A percentile compares a stretch with the other conserved stretches of the same genome.
phyloP scores from a whole-genome alignment of 2,113 vertebrate genomes.

The Hemiscyllium ocellatum region DNA sequence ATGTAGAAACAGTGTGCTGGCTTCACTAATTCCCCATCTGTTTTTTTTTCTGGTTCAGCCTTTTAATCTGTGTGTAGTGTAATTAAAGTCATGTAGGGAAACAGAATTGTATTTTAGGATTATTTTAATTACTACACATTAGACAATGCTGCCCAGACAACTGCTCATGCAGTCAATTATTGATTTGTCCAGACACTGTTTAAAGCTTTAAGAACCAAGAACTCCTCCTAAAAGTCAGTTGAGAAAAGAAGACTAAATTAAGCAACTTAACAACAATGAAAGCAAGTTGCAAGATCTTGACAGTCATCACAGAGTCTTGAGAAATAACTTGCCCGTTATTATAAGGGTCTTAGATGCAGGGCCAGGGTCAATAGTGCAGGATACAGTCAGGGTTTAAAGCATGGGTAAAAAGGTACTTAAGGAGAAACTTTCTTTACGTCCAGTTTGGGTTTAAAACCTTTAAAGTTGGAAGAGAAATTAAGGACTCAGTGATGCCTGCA shows the following conservation, averaged over 20 bases:
- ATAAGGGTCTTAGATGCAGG: background rate
- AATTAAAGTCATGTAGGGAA: conserved; percentile 4
- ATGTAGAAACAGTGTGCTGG: background rate
- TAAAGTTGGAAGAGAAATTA: background rate
- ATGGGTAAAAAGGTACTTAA: background rate
- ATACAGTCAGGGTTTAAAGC: background rate
- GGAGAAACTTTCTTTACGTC: background rate
- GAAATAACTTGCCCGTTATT: background rate
- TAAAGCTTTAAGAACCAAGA: background rate
- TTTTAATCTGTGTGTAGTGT: background rate
- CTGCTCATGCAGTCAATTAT: background rate
- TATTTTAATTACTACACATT: conserved; percentile 3
- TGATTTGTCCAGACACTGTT: background rate
- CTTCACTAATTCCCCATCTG: background rate
- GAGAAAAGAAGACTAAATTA: background rate
- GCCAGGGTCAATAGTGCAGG: too few relatives aligned
- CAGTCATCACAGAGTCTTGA: background rate
- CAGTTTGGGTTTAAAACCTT: background rate
- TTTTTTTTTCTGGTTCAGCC: background rate
- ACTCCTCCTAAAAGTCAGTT: background rate
- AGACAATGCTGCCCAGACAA: background rate
- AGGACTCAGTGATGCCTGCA: background rate
- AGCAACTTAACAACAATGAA: background rate
- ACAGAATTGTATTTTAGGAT: background rate
- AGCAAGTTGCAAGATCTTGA: background rate